Percentiles rank a stretch among this genome's conserved stretches.
Evolutionary conservation across 1,140 invertebrate species (phyloP).

Genomic region (Danaus plexippus): DNA sequence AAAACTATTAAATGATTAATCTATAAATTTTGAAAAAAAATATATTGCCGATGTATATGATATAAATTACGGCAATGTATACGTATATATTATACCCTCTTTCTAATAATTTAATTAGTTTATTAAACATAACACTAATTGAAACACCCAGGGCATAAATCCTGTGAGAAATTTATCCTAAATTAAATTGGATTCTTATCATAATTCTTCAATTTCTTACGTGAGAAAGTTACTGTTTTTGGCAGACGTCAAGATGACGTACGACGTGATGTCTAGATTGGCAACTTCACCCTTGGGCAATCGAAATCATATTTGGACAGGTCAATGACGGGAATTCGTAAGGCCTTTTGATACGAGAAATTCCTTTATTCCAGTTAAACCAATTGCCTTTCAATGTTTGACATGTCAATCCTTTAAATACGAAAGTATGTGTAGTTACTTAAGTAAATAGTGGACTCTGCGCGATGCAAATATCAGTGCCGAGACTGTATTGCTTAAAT

Average conservation of each 20-base stretch:
- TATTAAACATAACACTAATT: too few species aligned
- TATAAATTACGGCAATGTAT: too few species aligned
- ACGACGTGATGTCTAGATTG: constrained; percentile 28
- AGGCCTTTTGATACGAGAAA: constrained; percentile 23
- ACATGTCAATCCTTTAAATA: background rate
- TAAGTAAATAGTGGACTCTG: too few species aligned
- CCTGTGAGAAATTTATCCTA: background rate
- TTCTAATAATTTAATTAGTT: too few species aligned
- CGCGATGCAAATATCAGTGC: too few species aligned
- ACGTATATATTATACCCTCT: too few species aligned
- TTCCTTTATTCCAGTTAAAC: constrained; percentile 12
- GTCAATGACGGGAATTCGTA: constrained; percentile 30
- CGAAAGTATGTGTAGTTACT: too few species aligned
- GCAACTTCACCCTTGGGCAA: constrained; percentile 16
- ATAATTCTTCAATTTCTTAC: constrained; percentile 35
- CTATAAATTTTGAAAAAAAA: too few species aligned
- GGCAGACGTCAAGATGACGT: constrained; percentile 50
- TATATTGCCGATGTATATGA: too few species aligned
- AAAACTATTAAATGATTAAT: background rate
- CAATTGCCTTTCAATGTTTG: constrained; percentile 10
- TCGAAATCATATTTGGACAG: constrained; percentile 30
- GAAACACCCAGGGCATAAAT: too few species aligned
- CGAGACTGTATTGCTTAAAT: too few species aligned
- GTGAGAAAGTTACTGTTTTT: constrained; percentile 50
- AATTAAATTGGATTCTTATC: constrained; percentile 26